Evolutionary conservation across 2,797 vertebrate species (phyloP).

Genomic region (Diceros bicornis): DNA sequence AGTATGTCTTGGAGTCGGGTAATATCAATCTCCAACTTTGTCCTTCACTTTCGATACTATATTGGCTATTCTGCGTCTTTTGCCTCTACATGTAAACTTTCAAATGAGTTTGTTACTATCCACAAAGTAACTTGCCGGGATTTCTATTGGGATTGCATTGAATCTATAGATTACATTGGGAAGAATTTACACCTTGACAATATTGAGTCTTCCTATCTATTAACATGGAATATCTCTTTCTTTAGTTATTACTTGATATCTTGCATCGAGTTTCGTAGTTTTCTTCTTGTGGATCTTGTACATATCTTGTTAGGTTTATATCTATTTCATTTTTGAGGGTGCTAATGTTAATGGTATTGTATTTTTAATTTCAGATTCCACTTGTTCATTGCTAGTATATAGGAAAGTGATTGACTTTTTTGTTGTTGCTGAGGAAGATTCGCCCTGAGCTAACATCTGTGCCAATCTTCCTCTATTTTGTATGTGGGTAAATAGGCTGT

Average conservation of each 20-base stretch:
- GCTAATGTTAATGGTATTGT: too few relatives aligned
- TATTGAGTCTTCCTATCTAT: neutral
- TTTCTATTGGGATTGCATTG: neutral
- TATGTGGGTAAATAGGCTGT: neutral
- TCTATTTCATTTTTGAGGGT: neutral
- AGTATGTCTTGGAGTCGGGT: neutral
- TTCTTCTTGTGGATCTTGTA: neutral
- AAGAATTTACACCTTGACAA: neutral
- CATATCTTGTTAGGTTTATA: neutral
- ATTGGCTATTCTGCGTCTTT: neutral
- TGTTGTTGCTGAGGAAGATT: too few relatives aligned
- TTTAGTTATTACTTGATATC: neutral
- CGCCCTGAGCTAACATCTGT: too few relatives aligned
- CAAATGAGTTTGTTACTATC: neutral
- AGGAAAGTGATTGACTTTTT: neutral
- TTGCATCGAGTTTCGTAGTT: neutral
- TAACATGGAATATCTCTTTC: neutral
- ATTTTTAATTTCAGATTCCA: neutral
- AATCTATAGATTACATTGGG: neutral
- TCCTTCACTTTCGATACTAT: neutral
- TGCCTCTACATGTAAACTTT: neutral
- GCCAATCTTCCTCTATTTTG: too few relatives aligned
- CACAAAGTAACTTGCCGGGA: neutral
- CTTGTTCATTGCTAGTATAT: neutral
- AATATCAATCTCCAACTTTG: neutral